Percentiles rank a stretch among this genome's conserved stretches.
These are phyloP conservation scores for Cosmia pyralina DNA, from an alignment of 2,888 invertebrate species.

Conservation along the genomic window DNA sequence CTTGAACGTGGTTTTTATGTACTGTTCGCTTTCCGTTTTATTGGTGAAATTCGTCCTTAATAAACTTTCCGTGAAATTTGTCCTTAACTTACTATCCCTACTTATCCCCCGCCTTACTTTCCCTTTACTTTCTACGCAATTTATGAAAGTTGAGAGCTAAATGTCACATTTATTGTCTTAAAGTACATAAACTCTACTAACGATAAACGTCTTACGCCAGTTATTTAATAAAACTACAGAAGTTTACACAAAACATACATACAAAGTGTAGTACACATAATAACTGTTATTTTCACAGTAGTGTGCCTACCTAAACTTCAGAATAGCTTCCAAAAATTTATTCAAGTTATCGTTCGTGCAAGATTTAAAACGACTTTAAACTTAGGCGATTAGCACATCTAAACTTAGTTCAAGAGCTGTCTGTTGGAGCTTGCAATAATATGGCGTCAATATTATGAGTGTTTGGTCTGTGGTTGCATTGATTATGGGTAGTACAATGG, in stretches of 20 bases:
- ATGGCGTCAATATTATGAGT: too few relatives aligned
- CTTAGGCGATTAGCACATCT: background rate
- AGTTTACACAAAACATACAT: background rate
- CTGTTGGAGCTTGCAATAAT: too few relatives aligned
- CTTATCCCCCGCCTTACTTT: too few relatives aligned
- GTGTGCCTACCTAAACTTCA: background rate
- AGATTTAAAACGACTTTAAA: background rate
- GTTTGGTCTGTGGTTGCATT: too few relatives aligned
- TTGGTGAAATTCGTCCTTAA: background rate
- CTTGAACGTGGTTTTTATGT: background rate
- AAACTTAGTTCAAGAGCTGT: too few relatives aligned
- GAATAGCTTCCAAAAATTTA: background rate
- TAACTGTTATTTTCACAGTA: background rate
- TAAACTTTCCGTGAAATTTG: too few relatives aligned
- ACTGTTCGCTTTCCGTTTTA: background rate
- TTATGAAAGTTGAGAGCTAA: background rate
- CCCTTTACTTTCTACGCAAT: background rate
- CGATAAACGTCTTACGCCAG: background rate
- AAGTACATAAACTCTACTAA: background rate
- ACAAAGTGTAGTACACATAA: background rate
- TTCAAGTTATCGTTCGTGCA: background rate
- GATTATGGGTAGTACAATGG: too few relatives aligned
- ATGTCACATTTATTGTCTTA: background rate
- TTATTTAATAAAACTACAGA: background rate
- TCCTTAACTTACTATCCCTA: too few relatives aligned